These are phyloP conservation scores for Psococerastis gibbosa DNA, from an alignment of 2,888 invertebrate species.

Conservation along the genomic window DNA sequence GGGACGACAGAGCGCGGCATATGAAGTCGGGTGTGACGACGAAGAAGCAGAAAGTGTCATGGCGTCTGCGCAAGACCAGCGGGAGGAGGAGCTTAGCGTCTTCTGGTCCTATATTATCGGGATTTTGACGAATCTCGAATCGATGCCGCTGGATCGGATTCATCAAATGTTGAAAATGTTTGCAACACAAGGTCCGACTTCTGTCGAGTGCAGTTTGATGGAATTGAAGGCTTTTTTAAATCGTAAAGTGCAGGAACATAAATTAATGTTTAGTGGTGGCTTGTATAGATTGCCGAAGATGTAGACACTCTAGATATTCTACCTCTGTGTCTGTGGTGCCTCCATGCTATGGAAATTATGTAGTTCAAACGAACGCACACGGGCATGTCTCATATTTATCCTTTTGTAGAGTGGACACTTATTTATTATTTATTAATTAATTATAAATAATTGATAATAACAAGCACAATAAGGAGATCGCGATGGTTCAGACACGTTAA, in stretches of 20 bases:
- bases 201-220: constrained; percentile 71
- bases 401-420: too few species aligned
- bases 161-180: constrained; percentile 95
- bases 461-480: too few species aligned
- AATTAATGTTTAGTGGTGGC: constrained; percentile 65
- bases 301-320: constrained; percentile 21
- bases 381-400: too few species aligned
- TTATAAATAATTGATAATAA: too few species aligned
- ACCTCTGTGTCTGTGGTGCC: too few species aligned
- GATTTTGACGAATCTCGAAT: constrained; percentile 89
- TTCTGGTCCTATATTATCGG: constrained; percentile 97
- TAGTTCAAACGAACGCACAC: too few species aligned
- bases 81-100: constrained; percentile 78
- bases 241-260: constrained; percentile 80
- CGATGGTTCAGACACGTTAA: too few species aligned
- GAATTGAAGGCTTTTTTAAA: constrained; percentile 81
- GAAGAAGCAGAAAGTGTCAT: constrained; percentile 85
- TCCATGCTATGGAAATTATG: too few species aligned
- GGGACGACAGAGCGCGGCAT: constrained; percentile 32
- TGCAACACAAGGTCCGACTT: constrained; percentile 75
- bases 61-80: constrained; percentile 85
- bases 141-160: constrained; percentile 75
- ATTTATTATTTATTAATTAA: too few species aligned
- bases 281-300: constrained; percentile 71
- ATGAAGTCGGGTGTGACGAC: constrained; percentile 57